phyloP scores from a whole-genome alignment of 2,888 invertebrate species.

The Parnassius glacialis region DNA sequence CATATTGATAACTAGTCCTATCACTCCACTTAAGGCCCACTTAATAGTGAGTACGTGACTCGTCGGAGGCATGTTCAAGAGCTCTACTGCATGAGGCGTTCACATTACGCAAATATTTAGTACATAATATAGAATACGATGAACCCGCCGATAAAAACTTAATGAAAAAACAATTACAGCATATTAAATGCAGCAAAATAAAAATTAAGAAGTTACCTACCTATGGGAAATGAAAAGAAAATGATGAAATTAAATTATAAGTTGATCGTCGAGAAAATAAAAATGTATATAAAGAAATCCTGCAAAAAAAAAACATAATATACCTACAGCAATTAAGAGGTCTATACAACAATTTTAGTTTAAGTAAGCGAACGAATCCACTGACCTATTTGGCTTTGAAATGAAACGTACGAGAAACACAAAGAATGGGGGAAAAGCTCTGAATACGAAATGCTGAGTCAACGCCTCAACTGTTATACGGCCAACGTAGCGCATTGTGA shows the following conservation, averaged over 20 bases:
- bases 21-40: constrained; percentile 38
- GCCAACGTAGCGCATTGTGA: constrained; percentile 32
- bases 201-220: no score
- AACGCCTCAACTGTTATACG: constrained; percentile 50
- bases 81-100: constrained; percentile 1
- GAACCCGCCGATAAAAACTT: constrained; percentile 6
- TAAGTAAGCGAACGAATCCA: constrained; percentile 51
- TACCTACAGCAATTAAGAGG: constrained; percentile 2
- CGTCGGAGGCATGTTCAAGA: constrained; percentile 31
- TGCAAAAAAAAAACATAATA: no score
- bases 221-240: no score
- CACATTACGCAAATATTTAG: constrained; percentile 24
- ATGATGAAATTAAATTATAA: no score
- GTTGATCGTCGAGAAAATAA: no score
- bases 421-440: constrained; percentile 58
- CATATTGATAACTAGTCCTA: constrained; percentile 41
- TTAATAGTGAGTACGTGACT: constrained; percentile 50
- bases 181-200: background rate
- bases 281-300: no score
- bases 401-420: constrained; percentile 62
- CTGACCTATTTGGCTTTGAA: constrained; percentile 72
- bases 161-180: constrained; percentile 6
- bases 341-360: constrained; percentile 41
- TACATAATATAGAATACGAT: constrained; percentile 9
- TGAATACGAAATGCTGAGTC: constrained; percentile 66